A percentile compares a stretch with the other conserved stretches of the same genome.
Conservation (phyloP, 2,888 invertebrate species). For the Parnassius smintheus region DNA sequence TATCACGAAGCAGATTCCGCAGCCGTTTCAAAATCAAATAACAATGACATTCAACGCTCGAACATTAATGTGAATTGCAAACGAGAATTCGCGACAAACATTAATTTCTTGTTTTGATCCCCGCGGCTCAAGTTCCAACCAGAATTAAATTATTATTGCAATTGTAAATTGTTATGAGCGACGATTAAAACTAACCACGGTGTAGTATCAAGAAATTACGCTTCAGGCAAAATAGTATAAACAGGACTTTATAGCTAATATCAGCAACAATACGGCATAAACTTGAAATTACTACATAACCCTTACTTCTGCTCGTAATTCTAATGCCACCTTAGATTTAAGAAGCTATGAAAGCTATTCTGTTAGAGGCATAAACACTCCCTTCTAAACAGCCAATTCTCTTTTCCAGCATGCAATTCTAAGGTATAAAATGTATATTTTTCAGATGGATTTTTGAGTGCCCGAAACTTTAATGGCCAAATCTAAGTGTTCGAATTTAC, state of each 20-base stretch:
- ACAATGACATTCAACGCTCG: conserved; percentile 44
- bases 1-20: conserved; percentile 31
- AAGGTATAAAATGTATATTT: conserved; percentile 69
- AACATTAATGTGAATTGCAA: conserved; percentile 52
- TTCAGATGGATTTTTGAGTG: conserved; percentile 81
- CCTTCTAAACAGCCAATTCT: conserved; percentile 58
- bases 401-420: conserved; percentile 41
- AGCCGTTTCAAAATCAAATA: conserved; percentile 51
- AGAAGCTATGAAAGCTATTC: conserved; percentile 42
- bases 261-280: conserved; percentile 51
- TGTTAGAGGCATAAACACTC: conserved; percentile 50
- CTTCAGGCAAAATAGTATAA: conserved; percentile 41
- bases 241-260: conserved; percentile 62
- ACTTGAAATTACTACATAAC: conserved; percentile 54
- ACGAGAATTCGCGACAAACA: conserved; percentile 48
- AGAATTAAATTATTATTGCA: conserved; percentile 75
- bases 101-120: conserved; percentile 66
- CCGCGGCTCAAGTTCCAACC: conserved; percentile 48
- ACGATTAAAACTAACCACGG: conserved; percentile 72
- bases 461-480: conserved; percentile 73
- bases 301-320: conserved; percentile 52
- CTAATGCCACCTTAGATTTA: conserved; percentile 50
- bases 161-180: conserved; percentile 72
- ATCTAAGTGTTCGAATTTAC: conserved; percentile 75
- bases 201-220: conserved; percentile 39